These are phyloP conservation scores for Scaptodrosophila lebanonensis DNA, from an alignment of 1,140 invertebrate species.

Conservation along the genomic window DNA sequence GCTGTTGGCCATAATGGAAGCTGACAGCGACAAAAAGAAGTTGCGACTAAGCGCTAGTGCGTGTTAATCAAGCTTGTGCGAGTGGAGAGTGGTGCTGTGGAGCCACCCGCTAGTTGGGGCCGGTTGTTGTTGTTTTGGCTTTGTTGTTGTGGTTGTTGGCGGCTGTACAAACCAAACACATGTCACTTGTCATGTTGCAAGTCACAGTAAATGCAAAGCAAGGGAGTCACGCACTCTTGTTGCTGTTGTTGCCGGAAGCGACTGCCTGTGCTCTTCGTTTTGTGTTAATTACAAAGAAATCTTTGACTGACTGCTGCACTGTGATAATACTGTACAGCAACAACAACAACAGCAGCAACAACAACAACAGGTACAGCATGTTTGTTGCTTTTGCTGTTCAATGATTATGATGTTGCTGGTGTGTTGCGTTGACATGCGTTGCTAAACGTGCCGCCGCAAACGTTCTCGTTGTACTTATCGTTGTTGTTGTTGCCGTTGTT, in stretches of 20 bases:
- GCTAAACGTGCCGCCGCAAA: conserved; percentile 64
- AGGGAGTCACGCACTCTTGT: no score
- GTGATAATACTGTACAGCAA: conserved; percentile 27
- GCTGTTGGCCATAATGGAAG: not conserved
- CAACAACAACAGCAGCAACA: no score
- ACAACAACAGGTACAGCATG: no score
- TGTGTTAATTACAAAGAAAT: conserved; percentile 68
- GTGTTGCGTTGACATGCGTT: conserved; percentile 71
- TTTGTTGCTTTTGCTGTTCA: conserved; percentile 23
- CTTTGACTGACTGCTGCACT: conserved; percentile 39
- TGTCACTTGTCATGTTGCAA: conserved; percentile 57
- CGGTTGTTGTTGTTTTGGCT: no score
- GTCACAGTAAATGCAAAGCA: no score
- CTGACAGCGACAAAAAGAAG: not conserved
- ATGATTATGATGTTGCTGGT: conserved; percentile 44
- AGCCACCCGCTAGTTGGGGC: conserved; percentile 64
- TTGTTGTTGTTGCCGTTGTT: not conserved
- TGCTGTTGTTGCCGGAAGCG: conserved; percentile 52
- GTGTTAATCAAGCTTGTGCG: no score
- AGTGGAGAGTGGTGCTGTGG: no score
- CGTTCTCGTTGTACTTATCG: conserved; percentile 5
- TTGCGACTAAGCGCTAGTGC: no score
- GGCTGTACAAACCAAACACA: no score
- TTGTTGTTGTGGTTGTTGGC: no score
- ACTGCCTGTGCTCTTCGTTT: conserved; percentile 33